phyloP scores from a whole-genome alignment of 2,113 vertebrate species.

The Protobothrops flavoviridis region DNA sequence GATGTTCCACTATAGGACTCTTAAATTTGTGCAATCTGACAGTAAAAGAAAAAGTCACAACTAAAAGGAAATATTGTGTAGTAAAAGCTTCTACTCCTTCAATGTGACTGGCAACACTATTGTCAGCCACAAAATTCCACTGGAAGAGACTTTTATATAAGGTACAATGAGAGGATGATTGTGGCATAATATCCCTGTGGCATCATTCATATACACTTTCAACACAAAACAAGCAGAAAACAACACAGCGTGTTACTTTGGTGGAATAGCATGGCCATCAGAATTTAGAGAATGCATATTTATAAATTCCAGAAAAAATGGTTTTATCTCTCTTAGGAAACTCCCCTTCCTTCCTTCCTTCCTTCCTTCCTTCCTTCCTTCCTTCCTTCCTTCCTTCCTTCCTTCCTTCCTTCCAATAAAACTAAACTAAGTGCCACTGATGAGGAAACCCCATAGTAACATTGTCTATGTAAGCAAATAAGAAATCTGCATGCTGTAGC shows the following conservation, averaged over 20 bases:
- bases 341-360: background rate
- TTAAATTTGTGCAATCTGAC: background rate
- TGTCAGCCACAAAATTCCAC: background rate
- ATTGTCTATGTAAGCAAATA: background rate
- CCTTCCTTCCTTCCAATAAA: background rate
- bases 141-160: background rate
- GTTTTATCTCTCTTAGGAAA: background rate
- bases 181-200: background rate
- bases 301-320: background rate
- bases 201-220: background rate
- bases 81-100: background rate
- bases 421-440: background rate
- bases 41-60: background rate
- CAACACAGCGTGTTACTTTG: background rate
- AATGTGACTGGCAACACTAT: background rate
- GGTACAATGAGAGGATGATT: background rate
- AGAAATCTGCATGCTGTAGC: background rate
- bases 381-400: too few relatives aligned
- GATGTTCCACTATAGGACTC: background rate
- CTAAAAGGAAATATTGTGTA: background rate
- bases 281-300: background rate
- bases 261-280: background rate
- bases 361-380: background rate
- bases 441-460: background rate
- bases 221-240: background rate